phyloP scores from a whole-genome alignment of 2,113 vertebrate species.

The Pseudorhombus dupliciocellatus region DNA sequence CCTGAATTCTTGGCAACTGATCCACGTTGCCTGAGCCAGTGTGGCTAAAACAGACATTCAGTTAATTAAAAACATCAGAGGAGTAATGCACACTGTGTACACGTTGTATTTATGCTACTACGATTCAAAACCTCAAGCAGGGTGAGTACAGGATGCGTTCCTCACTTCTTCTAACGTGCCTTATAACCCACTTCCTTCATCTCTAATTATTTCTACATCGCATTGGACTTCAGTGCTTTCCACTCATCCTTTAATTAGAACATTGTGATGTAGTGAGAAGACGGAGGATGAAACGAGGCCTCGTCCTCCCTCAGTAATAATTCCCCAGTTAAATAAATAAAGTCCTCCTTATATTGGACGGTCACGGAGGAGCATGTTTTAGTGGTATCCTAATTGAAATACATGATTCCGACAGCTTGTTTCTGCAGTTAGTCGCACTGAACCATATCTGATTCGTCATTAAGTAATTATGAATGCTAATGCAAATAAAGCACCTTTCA shows the following conservation, averaged over 20 bases:
- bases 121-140: no score
- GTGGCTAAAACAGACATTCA: no score
- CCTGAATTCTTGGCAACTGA: no score
- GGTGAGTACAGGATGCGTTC: no score
- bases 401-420: constrained; percentile 89
- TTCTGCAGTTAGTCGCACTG: constrained; percentile 89
- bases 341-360: constrained; percentile 85
- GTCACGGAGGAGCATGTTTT: constrained; percentile 89
- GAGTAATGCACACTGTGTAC: no score
- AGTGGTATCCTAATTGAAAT: constrained; percentile 93
- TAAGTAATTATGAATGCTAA: constrained; percentile 99
- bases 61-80: no score
- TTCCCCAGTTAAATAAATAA: constrained; percentile 90
- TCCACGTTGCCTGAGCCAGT: no score
- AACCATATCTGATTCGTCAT: constrained; percentile 98
- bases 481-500: constrained; percentile 95
- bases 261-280: constrained; percentile 28
- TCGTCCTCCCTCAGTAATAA: constrained; percentile 72
- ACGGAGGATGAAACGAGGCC: constrained; percentile 32
- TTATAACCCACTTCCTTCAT: constrained; percentile 8
- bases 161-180: not conserved
- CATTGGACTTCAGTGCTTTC: constrained; percentile 17
- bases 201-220: constrained; percentile 28
- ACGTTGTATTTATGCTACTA: no score
- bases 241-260: constrained; percentile 57